Conservation (phyloP, 2,888 invertebrate species). For the Malthinus seriepunctatus region DNA sequence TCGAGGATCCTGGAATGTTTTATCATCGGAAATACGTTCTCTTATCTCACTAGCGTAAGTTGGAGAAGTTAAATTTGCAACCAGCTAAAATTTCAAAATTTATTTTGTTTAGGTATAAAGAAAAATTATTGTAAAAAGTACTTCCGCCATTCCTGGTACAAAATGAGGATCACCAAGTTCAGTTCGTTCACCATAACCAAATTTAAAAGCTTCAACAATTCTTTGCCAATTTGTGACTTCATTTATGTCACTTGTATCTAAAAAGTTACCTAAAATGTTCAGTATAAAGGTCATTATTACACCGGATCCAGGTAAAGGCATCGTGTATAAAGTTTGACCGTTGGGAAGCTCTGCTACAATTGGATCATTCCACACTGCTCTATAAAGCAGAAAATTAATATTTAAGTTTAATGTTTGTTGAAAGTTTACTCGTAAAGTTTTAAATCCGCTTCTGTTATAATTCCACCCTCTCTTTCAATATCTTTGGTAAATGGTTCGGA, state of each 20-base stretch:
- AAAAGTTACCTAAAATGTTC: constrained; percentile 70
- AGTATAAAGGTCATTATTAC: constrained; percentile 79
- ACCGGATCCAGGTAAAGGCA: constrained; percentile 86
- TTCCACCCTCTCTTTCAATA: constrained; percentile 64
- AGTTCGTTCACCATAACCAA: constrained; percentile 84
- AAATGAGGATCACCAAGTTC: constrained; percentile 63
- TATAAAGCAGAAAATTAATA: constrained; percentile 43
- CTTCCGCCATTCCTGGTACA: no score
- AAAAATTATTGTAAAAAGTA: no score
- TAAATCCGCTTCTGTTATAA: constrained; percentile 79
- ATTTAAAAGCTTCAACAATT: constrained; percentile 88
- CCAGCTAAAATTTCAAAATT: no score
- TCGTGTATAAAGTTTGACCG: constrained; percentile 71
- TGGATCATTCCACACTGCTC: constrained; percentile 69
- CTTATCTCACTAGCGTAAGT: constrained; percentile 63
- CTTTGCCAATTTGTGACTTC: constrained; percentile 70
- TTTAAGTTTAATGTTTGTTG: not conserved
- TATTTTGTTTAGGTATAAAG: no score
- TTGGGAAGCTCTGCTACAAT: constrained; percentile 61
- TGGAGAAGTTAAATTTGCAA: constrained; percentile 66
- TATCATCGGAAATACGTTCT: constrained; percentile 56
- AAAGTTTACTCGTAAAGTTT: constrained; percentile 65
- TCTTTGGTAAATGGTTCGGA: constrained; percentile 51
- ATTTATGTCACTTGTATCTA: constrained; percentile 41
- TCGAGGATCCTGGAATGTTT: constrained; percentile 66